Evolutionary conservation across 1,140 invertebrate species (phyloP), one percentile per base, ranked within the genome.

Genomic region (Papilio glaucus): DNA sequence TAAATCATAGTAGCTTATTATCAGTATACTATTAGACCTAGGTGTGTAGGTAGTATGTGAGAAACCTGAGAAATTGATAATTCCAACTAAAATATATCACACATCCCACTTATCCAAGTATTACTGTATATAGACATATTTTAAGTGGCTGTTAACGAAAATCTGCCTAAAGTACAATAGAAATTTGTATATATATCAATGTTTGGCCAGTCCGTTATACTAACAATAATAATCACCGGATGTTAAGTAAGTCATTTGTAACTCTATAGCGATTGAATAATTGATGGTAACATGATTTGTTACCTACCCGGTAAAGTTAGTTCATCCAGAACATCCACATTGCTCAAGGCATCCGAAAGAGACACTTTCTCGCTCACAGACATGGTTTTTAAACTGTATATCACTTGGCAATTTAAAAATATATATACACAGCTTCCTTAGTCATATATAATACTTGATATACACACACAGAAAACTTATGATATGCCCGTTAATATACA

Each of bases 311-410:
- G 98, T 62, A 99, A 94, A 18, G 98, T 98, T 41, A 99, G 95
- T 91, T 99, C 99, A 93, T 99, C 99, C 76, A 99, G 93, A 0
- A 99, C 98, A 94, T 99, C 98, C n/a, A 99, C 98, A 95, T 99
- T 99, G 78, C 98, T 98, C 80, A 99, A 91, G 13, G 98, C 99
- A 94, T 99, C 98, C 4, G 97, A 96, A 82, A 99, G 94, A 18
- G 98, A 98, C 18, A 99, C 98, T 94, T 98, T 98, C 85, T 98
- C 98, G 53, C 96, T 96, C 42, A 95, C 94, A 85, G 94, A 94
- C 94, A 95, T 95, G n/a, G n/a, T 33, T 33, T 33, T 6, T 3
- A 33, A 33, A 6, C 2, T 3, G 29, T 33, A 33, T 33, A 33
- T 33, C 29, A 6, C 29, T 33, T 33, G 29, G 6, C n/a, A 6